A percentile compares a stretch with the other conserved stretches of the same genome.
Conservation (phyloP, 1,140 invertebrate genomes). For the Drosophila setifemur region DNA sequence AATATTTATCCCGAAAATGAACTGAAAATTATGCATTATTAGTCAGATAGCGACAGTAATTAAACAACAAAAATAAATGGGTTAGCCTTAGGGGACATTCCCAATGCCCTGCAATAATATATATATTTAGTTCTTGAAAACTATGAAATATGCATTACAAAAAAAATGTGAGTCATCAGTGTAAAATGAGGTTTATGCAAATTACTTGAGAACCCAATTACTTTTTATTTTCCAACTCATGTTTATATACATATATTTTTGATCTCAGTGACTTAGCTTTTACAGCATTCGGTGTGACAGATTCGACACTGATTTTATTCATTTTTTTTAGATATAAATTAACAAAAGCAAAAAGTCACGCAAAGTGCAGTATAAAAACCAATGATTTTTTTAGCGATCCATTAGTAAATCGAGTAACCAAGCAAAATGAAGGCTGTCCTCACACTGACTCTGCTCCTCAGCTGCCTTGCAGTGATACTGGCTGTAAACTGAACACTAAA, state of each 20-base stretch:
- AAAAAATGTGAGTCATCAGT: no score
- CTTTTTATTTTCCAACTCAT: no score
- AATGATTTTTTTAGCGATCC: background rate
- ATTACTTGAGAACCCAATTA: no score
- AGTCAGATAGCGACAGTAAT: conserved; percentile 49
- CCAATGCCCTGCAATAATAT: conserved; percentile 1
- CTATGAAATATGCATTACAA: no score
- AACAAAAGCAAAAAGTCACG: conserved; percentile 20
- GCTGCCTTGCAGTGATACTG: conserved; percentile 35
- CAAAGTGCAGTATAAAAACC: conserved; percentile 50
- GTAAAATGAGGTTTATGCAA: no score
- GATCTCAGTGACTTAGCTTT: no score
- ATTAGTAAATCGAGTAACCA: conserved; percentile 16
- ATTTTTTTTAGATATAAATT: conserved; percentile 35
- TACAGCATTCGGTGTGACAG: conserved; percentile 18
- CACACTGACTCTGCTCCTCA: conserved; percentile 37
- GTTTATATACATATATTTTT: no score
- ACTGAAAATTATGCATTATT: conserved; percentile 54
- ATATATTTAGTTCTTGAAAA: no score
- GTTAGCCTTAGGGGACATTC: background rate
- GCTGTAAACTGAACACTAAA: conserved; percentile 21
- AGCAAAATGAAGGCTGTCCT: conserved; percentile 51
- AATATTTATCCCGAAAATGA: conserved; percentile 31
- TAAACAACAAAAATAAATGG: conserved; percentile 29
- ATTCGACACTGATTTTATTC: conserved; percentile 10